Percentiles rank a stretch among this genome's conserved stretches.
Evolutionary conservation across 2,113 vertebrate genomes (phyloP).

Genomic region (Xiphophorus couchianus): DNA sequence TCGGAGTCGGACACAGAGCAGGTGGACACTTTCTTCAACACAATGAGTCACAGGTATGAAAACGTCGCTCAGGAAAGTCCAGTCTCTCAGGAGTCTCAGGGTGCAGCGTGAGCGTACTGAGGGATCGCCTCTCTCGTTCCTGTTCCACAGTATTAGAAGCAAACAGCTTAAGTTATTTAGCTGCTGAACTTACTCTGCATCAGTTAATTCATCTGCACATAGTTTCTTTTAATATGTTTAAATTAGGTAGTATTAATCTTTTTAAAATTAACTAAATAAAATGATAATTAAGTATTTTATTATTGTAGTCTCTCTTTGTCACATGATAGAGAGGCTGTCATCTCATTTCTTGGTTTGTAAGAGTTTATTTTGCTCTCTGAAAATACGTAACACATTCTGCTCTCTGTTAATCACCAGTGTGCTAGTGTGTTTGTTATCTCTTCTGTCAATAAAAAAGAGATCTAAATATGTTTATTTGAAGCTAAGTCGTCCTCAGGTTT

Average conservation of each 20-base stretch:
- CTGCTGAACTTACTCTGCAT: slow-evolving; percentile 23
- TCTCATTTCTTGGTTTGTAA: slow-evolving; percentile 71
- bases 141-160: slow-evolving; percentile 38
- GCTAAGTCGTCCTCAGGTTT: slow-evolving; percentile 35
- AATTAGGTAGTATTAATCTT: slow-evolving; percentile 24
- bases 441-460: slow-evolving; percentile 15
- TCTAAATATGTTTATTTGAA: slow-evolving; percentile 23
- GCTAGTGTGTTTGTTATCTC: slow-evolving; percentile 31
- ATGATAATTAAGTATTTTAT: slow-evolving; percentile 63
- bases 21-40: slow-evolving; percentile 94
- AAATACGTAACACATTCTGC: slow-evolving; percentile 42
- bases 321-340: slow-evolving; percentile 69
- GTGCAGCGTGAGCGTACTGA: slow-evolving; percentile 15
- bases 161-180: slow-evolving; percentile 36
- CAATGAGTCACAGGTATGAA: slow-evolving; percentile 95
- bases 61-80: slow-evolving; percentile 64
- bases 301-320: slow-evolving; percentile 74
- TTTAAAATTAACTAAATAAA: neutral
- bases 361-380: slow-evolving; percentile 58
- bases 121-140: slow-evolving; percentile 33
- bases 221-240: slow-evolving; percentile 29
- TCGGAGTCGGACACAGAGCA: slow-evolving; percentile 63
- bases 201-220: slow-evolving; percentile 30
- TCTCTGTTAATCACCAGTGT: slow-evolving; percentile 29
- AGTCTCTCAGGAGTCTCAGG: slow-evolving; percentile 48